A percentile compares a stretch with the other conserved stretches of the same genome.
Conservation (phyloP, 2,797 vertebrate genomes). For the Streptopelia turtur region DNA sequence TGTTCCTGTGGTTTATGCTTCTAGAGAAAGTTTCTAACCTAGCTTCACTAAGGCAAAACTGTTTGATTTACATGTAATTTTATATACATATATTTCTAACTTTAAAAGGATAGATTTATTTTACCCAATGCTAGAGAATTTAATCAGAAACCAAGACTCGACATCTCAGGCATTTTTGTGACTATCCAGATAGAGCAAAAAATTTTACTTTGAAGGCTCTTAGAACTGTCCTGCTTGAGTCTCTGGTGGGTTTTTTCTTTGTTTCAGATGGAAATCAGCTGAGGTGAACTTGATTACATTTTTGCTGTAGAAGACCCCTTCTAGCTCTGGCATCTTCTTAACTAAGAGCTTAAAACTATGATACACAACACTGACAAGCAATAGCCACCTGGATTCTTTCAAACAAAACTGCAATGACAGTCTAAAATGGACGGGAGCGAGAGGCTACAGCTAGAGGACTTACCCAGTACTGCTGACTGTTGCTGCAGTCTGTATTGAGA, state of each 20-base stretch:
- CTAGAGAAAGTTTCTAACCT: not conserved
- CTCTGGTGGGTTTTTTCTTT: not conserved
- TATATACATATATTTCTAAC: not conserved
- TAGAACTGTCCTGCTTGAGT: not conserved
- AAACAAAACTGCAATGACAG: not conserved
- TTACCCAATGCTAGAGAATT: not conserved
- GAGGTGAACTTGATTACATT: not conserved
- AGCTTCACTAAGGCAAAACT: not conserved
- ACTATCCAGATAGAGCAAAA: not conserved
- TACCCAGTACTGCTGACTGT: not conserved
- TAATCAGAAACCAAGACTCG: not conserved
- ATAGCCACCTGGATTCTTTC: not conserved
- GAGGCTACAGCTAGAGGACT: not conserved
- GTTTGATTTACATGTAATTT: slow-evolving; percentile 16
- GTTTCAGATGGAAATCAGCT: not conserved
- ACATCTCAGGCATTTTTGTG: not conserved
- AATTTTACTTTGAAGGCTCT: not conserved
- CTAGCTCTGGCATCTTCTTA: not conserved
- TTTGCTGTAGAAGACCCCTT: not conserved
- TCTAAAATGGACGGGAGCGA: not conserved
- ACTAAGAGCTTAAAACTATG: not conserved
- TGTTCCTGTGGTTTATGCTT: not conserved
- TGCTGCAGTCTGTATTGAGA: not conserved
- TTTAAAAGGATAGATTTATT: slow-evolving; percentile 15
- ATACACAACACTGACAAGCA: not conserved